Evolutionary conservation across 2,113 vertebrate species (phyloP).

Genomic region (Eulemur macaco): DNA sequence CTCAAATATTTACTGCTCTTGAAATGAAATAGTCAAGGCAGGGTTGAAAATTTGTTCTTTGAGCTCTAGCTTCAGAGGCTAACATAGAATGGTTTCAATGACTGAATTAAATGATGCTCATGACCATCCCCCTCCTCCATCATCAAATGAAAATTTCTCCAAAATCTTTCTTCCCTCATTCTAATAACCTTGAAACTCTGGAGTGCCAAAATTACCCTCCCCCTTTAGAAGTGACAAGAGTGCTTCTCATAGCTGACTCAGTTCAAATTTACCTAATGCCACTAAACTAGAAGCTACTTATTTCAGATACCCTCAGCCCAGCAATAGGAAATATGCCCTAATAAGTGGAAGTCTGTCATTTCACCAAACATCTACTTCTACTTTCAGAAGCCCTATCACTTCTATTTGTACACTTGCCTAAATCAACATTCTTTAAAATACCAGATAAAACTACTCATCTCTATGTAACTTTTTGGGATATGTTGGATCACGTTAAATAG

Average conservation of each 20-base stretch:
- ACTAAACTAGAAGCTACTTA: slow-evolving; percentile 28
- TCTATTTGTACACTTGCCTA: slow-evolving; percentile 20
- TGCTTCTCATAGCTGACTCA: slow-evolving; percentile 1
- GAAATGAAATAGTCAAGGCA: not conserved
- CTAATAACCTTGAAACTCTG: slow-evolving; percentile 31
- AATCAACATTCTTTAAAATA: slow-evolving; percentile 28
- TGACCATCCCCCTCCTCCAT: not conserved
- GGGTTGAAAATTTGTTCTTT: slow-evolving; percentile 5
- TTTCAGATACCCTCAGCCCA: slow-evolving; percentile 20
- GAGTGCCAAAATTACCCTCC: not conserved
- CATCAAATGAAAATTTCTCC: not conserved
- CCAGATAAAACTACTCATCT: not conserved
- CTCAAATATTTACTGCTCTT: not conserved
- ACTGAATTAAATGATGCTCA: not conserved
- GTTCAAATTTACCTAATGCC: slow-evolving; percentile 16
- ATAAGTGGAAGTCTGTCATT: not conserved
- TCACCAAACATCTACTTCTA: not conserved
- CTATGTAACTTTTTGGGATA: not conserved
- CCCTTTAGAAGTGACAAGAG: not conserved
- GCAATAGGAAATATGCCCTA: not conserved
- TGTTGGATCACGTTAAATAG: slow-evolving; percentile 11
- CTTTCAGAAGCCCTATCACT: slow-evolving; percentile 19
- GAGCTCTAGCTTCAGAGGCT: slow-evolving; percentile 17
- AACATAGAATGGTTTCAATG: not conserved
- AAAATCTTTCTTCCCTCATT: slow-evolving; percentile 32